Percentiles rank a stretch among this genome's conserved stretches.
Conservation (phyloP, 2,888 invertebrate genomes). For the Elegia similella region DNA sequence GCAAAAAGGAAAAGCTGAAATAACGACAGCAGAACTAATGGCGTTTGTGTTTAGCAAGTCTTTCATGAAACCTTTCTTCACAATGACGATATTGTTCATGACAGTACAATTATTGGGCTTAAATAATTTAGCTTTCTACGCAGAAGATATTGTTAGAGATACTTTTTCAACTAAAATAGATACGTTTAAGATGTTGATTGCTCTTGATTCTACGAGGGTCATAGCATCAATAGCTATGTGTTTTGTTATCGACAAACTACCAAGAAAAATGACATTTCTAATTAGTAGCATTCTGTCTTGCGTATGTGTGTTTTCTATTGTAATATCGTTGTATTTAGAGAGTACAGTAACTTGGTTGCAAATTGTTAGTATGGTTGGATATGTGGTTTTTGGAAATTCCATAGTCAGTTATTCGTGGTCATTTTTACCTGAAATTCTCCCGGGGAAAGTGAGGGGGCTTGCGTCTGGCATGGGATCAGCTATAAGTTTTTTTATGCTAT, state of each 20-base stretch:
- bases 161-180: constrained; percentile 12
- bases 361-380: constrained; percentile 8
- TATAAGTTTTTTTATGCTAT: constrained; percentile 14
- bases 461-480: constrained; percentile 33
- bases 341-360: neutral
- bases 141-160: constrained; percentile 13
- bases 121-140: constrained; percentile 17
- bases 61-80: constrained; percentile 14
- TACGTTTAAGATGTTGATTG: constrained; percentile 12
- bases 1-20: neutral
- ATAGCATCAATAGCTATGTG: neutral
- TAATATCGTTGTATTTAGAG: neutral
- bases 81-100: constrained; percentile 6
- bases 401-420: constrained; percentile 38
- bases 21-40: neutral
- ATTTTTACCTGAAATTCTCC: constrained; percentile 41
- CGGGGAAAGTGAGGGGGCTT: constrained; percentile 37
- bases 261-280: constrained; percentile 12
- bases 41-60: constrained; percentile 7
- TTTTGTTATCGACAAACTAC: constrained; percentile 3
- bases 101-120: constrained; percentile 16
- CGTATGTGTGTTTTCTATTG: neutral
- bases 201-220: constrained; percentile 1
- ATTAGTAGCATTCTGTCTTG: neutral
- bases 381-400: constrained; percentile 18